phyloP scores from a whole-genome alignment of 2,113 vertebrate species.

The Rhabdornis inornatus region DNA sequence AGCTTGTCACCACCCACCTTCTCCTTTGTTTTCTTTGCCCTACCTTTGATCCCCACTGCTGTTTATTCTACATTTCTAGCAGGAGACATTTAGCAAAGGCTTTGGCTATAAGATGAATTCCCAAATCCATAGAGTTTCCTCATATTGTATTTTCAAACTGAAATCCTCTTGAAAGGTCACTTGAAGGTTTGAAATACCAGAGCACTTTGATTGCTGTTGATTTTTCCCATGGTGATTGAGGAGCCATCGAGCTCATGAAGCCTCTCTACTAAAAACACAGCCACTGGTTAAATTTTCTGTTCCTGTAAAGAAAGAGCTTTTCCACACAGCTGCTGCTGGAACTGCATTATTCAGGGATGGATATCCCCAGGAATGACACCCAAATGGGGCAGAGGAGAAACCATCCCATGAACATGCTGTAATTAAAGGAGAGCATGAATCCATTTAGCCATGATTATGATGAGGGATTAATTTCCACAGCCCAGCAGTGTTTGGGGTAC shows the following conservation, averaged over 20 bases:
- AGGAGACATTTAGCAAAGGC: conserved; percentile 40
- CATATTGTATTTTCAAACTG: not conserved
- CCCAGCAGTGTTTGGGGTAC: not conserved
- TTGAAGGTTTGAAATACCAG: not conserved
- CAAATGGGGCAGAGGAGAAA: not conserved
- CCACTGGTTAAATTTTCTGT: not conserved
- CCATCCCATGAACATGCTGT: rapidly evolving
- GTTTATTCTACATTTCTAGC: conserved; percentile 9
- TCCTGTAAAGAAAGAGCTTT: not conserved
- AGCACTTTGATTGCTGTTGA: not conserved
- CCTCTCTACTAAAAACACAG: not conserved
- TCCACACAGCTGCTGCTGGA: not conserved
- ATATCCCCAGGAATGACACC: not conserved
- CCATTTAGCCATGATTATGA: not conserved
- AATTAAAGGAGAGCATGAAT: not conserved
- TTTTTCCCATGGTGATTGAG: not conserved
- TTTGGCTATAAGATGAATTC: conserved; percentile 7
- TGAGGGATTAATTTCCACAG: not conserved
- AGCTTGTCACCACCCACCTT: not conserved
- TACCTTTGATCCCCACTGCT: not conserved
- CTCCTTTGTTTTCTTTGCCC: not conserved
- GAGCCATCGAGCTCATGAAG: not conserved
- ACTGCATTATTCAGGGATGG: not conserved
- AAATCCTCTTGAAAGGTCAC: conserved; percentile 46
- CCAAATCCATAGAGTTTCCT: not conserved